Base-by-base conservation (phyloP, 2,113 vertebrate species). In the Pionites leucogaster region DNA sequence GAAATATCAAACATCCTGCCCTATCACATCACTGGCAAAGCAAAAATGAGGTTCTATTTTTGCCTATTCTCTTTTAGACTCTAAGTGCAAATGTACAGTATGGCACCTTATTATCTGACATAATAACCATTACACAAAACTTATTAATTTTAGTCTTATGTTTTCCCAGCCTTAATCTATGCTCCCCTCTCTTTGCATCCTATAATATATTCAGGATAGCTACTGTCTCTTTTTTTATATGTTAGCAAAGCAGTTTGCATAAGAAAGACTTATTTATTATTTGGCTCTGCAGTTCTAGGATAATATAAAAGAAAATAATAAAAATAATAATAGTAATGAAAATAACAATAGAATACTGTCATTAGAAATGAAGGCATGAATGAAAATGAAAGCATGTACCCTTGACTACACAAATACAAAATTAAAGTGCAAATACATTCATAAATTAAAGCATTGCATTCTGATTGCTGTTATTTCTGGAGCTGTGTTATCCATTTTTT, bases 351-450 rank as follows among this genome's bases (percentile, higher is more conserved):
- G 33, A 68, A 92, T 86, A 74, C 82, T 94, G 46, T 8, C 75
- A 86, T 27, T 18, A 85, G 75, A 86, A 93, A 71, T 80, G 31
- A 10, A 55, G 24, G 74, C 7, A 29, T 18, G 35, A 47, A 78
- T 86, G 24, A 63, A 70, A 92, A 88, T 60, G 35, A 96, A 84
- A 72, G 33, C 41, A 82, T 82, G 47, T 63, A 76, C 57, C 74
- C 77, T 79, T 85, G 81, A 76, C 65, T 93, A 69, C 44, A 72
- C 25, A 87, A 92, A 91, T 50, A 92, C 63, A 95, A 95, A 97
- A 92, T 85, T 88, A 85, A 77, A 70, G 78, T 88, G 84, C 75
- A 95, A 95, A 92, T 90, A 37, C 57, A 77, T 82, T 91, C 74
- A 95, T 92, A 91, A 96, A 93, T 82, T 88, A 82, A 96, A 93